Conservation (phyloP, 2,113 vertebrate species). For the Rhinichthys klamathensis region DNA sequence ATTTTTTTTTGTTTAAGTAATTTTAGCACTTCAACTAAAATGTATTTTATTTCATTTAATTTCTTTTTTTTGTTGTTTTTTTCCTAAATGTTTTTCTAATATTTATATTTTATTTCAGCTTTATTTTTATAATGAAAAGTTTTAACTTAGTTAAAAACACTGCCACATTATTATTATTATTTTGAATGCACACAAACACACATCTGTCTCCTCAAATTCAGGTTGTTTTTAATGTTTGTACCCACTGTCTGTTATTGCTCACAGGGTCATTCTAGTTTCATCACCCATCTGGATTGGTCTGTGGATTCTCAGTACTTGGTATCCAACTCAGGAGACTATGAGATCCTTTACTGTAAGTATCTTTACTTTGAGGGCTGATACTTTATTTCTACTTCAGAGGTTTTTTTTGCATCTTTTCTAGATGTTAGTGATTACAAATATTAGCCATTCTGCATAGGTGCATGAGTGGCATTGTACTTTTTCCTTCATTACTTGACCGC, state of each 20-base stretch:
- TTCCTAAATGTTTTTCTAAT: too few species aligned
- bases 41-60: too few species aligned
- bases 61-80: too few species aligned
- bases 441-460: too few species aligned
- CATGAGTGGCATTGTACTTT: too few species aligned
- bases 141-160: background rate
- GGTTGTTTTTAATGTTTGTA: background rate
- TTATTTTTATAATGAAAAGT: background rate
- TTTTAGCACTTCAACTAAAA: too few species aligned
- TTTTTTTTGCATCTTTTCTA: background rate
- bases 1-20: background rate
- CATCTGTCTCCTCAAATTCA: background rate
- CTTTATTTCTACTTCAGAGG: background rate
- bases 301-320: constrained; percentile 94
- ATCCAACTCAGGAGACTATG: constrained; percentile 98
- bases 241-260: constrained; percentile 14
- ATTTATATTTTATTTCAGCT: background rate
- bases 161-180: background rate
- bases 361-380: constrained; percentile 82
- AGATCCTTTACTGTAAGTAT: constrained; percentile 98
- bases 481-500: too few species aligned
- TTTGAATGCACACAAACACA: background rate
- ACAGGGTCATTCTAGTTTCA: constrained; percentile 98
- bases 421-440: background rate
- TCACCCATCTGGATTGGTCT: constrained; percentile 98